Base-by-base conservation (phyloP, 2,888 invertebrate genomes). In the Eupithecia subfuscata region DNA sequence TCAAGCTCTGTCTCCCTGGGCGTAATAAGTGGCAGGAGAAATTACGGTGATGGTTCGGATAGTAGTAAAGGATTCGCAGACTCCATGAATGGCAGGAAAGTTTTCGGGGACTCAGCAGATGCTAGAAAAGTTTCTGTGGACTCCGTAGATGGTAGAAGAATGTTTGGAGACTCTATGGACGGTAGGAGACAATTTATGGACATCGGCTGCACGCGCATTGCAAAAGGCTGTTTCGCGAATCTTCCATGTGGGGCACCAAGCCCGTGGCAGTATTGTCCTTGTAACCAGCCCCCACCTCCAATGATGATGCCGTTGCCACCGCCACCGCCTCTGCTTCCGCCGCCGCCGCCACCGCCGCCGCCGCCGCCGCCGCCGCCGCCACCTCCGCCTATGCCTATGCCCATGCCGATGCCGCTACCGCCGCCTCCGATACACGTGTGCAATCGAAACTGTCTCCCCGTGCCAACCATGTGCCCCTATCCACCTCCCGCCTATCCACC, bases 131-230 rank as follows among this genome's bases (percentile, higher is more conserved):
- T 40, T 25, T 16, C 22, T 40, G 25, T 22, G 8, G 68, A 68
- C 7, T 43, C 68, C 3, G 12, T 14, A 22, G 43, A 68, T 25
- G 43, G 85, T 81, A 88, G 84, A 82, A 68, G 25, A 68, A 25
- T 68, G 22, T 22, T 43, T 25, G 68, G 68, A 14, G 68, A 43
- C n/a, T 45, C 68, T 45, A 16, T 68, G 22, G 22, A 65, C 52
- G 67, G 65, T 34, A 40, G 68, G 68, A 68, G 43, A 8, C 81
- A 86, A 80, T 84, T 82, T n/a, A 45, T 70, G 14, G 73, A 71
- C 74, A 77, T 79, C 64, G 72, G 86, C 69, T 92, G 92, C 75
- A 91, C 91, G 52, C 88, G 92, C 80, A 48, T 76, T n/a, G 78
- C 72, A 48, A 68, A 30, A 9, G 68, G 70, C 48, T 78, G 83